These are phyloP conservation scores for Tipula confusa DNA, from an alignment of 2,888 invertebrate genomes.

Conservation along the genomic window DNA sequence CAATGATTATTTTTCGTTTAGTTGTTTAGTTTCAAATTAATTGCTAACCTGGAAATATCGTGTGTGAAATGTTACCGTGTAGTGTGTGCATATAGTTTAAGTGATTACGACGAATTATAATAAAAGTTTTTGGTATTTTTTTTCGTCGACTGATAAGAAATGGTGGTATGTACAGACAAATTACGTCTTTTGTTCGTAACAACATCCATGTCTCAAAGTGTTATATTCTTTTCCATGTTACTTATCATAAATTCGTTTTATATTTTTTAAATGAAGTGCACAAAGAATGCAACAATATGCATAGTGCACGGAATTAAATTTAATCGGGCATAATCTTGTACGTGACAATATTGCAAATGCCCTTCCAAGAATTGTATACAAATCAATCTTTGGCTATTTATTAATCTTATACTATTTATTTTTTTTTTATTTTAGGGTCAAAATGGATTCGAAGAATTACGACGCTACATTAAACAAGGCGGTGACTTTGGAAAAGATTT, in stretches of 20 bases:
- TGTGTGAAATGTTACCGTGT: background rate
- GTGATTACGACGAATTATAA: background rate
- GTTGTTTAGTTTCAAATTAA: background rate
- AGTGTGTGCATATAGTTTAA: background rate
- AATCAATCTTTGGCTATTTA: too few species aligned
- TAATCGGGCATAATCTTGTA: too few species aligned
- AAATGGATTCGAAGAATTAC: conserved; percentile 89
- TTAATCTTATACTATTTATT: background rate
- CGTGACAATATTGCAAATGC: too few species aligned
- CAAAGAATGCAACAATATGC: too few species aligned
- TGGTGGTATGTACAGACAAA: background rate
- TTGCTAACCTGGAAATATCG: background rate
- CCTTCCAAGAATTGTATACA: too few species aligned
- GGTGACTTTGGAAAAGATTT: conserved; percentile 93
- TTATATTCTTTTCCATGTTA: too few species aligned
- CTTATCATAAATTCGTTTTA: too few species aligned
- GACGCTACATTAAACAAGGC: conserved; percentile 89
- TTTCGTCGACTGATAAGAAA: background rate
- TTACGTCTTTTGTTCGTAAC: background rate
- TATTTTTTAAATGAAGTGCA: too few species aligned
- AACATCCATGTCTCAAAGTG: background rate
- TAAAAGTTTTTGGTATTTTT: background rate
- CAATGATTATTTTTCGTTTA: background rate
- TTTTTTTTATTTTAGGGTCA: conserved; percentile 65
- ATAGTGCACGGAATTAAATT: too few species aligned